Conservation (phyloP, 2,113 vertebrate species). For the Tyrannus savana region DNA sequence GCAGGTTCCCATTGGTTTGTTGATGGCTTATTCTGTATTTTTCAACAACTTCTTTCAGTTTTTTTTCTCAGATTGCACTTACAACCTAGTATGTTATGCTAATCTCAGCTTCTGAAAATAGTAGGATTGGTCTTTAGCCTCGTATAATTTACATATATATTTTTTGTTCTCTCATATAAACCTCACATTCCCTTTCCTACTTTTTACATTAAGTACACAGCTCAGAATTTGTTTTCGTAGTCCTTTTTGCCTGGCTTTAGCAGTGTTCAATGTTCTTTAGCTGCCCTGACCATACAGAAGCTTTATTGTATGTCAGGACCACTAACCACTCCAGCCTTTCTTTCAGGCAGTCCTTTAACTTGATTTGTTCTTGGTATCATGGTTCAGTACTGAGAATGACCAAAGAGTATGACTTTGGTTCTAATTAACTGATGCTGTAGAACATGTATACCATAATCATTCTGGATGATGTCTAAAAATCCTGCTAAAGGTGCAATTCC, state of each 20-base stretch:
- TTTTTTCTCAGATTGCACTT: background rate
- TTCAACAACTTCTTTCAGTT: background rate
- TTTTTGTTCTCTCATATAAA: background rate
- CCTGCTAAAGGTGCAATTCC: background rate
- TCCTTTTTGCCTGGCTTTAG: background rate
- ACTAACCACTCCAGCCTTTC: background rate
- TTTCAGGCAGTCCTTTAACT: background rate
- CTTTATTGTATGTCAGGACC: background rate
- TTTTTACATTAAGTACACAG: background rate
- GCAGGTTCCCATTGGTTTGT: background rate
- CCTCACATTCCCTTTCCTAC: rapidly evolving
- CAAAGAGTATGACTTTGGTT: background rate
- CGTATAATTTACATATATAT: background rate
- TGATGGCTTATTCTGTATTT: background rate
- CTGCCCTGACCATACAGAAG: background rate
- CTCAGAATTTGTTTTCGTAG: background rate
- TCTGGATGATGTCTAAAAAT: background rate
- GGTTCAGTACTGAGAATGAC: background rate
- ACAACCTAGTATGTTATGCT: background rate
- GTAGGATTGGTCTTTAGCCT: background rate
- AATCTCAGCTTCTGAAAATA: background rate
- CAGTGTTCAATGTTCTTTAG: background rate
- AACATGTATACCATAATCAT: rapidly evolving
- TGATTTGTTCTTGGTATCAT: background rate
- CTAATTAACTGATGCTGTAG: background rate